These are phyloP conservation scores for Leptarthrus brevirostris DNA, from an alignment of 2,888 invertebrate species.

Conservation along the genomic window DNA sequence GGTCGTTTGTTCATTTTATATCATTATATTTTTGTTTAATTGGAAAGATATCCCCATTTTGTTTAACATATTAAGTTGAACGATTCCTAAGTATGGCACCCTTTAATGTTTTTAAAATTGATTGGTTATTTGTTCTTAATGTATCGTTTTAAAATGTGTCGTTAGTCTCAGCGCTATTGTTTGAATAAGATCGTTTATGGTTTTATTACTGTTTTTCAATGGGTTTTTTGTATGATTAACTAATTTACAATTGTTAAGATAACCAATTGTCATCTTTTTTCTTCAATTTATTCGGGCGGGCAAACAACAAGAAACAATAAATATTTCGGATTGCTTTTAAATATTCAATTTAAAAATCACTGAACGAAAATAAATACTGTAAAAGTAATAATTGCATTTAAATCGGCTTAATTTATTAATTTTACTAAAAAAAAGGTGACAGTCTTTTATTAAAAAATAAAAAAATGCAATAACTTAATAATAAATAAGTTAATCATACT, in stretches of 20 bases:
- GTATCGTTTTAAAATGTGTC: conserved; percentile 28
- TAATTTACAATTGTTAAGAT: no score
- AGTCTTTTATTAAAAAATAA: no score
- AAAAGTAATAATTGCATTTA: no score
- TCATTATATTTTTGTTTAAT: not conserved
- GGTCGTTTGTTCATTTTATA: not conserved
- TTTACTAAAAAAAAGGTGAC: no score
- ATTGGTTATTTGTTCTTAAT: conserved; percentile 26
- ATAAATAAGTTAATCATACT: not conserved
- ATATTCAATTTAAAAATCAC: no score
- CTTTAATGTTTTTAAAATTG: conserved; percentile 35
- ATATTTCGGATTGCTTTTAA: no score
- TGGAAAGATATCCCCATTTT: not conserved
- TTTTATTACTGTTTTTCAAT: conserved; percentile 10
- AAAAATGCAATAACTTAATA: no score
- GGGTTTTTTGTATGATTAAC: conserved; percentile 17
- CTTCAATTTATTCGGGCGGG: no score
- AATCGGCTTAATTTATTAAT: no score
- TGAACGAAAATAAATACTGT: no score
- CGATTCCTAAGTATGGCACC: conserved; percentile 14
- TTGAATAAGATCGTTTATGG: conserved; percentile 33
- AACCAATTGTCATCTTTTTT: no score
- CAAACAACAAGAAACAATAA: no score
- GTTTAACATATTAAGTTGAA: not conserved
- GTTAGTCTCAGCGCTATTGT: conserved; percentile 25